A percentile compares a stretch with the other conserved stretches of the same genome.
Conservation (phyloP, 1,140 invertebrate genomes). For the Lysiphlebus fabarum region DNA sequence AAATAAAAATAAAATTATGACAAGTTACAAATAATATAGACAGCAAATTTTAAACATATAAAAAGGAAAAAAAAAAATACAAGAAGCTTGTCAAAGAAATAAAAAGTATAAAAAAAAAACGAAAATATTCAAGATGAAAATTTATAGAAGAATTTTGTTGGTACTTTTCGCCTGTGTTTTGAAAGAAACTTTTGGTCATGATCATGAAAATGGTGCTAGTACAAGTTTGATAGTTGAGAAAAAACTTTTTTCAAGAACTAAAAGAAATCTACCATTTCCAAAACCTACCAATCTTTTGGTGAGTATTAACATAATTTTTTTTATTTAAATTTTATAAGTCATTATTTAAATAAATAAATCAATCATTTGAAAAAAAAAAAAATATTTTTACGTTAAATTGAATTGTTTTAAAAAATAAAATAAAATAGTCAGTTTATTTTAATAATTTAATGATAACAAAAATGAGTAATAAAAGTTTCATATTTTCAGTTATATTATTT, state of each 20-base stretch:
- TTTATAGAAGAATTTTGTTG: constrained; percentile 11
- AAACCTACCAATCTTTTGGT: constrained; percentile 40
- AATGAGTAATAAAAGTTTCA: no score
- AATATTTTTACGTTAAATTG: no score
- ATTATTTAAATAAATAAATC: no score
- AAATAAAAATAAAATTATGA: no score
- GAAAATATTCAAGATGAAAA: constrained; percentile 1
- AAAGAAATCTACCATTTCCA: constrained; percentile 41
- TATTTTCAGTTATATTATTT: no score
- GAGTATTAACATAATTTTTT: constrained; percentile 19
- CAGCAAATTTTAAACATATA: neutral
- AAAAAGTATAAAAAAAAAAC: neutral
- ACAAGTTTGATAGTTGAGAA: constrained; percentile 5
- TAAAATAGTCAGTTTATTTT: no score
- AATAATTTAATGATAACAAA: no score
- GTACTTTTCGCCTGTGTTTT: constrained; percentile 11
- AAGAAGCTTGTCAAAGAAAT: neutral
- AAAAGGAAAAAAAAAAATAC: neutral
- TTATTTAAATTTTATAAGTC: no score
- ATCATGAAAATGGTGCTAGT: constrained; percentile 14
- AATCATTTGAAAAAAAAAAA: no score
- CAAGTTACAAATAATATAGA: no score
- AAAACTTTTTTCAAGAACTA: constrained; percentile 26
- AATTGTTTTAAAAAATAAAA: no score
- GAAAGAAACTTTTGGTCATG: constrained; percentile 17